Evolutionary conservation across 2,113 vertebrate species (phyloP), one percentile per base, ranked within the genome.

Genomic region (Malurus alboscapulatus): DNA sequence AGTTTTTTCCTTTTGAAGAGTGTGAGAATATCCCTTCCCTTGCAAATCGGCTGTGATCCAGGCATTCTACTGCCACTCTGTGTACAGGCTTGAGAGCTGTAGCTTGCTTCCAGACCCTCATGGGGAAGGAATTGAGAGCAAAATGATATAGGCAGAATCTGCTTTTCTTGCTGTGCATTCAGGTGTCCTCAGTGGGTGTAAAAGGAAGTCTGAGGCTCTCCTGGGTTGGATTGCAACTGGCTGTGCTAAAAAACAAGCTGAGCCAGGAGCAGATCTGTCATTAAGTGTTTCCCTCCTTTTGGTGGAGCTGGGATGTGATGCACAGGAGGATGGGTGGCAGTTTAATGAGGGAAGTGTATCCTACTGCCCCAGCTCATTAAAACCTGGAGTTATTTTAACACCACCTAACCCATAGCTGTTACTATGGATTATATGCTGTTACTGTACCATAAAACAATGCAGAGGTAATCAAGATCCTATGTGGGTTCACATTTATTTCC

Each of bases 391-490:
- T 82, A 40, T 48, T 91, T 69, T 73, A 73, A 59, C 20, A 27
- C 67, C 79, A 6, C 66, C 12, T 55, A 12, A 10, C 21, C 69
- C 50, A 12, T 26, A 51, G 42, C 22, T 73, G 71, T 57, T 83
- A 57, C 42, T 51, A 68, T 10, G 69, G 32, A 62, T 42, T 50
- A 12, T 58, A 11, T 22, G 8, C 65, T 93, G 34, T 71, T 61
- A 32, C 27, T 79, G 61, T 63, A n/a, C 1, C 1, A 32, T 45
- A 61, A 85, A 79, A 58, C n/a, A 90, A 42, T 17, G 38, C n/a
- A 29, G 34, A 71, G 22, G 14, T 63, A 65, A 50, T 34, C 0
- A 1, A 67, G 55, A 58, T 61, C 32, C 58, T 62, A 19, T 0
- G 0, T n/a, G 61, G 36, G 16, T n/a, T 85, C 54, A 12, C 12